phyloP scores from a whole-genome alignment of 2,888 invertebrate genomes.

The Philhelius pedissequus region DNA sequence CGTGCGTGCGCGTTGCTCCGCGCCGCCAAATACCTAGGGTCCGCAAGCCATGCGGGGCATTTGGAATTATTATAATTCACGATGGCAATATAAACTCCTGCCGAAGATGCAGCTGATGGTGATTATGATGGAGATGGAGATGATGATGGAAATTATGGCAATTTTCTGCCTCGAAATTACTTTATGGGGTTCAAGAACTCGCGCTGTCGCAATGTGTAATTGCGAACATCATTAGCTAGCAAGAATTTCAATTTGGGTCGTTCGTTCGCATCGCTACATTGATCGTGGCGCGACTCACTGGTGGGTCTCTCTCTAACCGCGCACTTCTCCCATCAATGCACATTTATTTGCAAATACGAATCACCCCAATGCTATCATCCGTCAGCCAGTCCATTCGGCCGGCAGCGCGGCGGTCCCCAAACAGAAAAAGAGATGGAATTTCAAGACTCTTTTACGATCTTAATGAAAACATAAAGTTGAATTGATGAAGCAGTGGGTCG shows the following conservation, averaged over 20 bases:
- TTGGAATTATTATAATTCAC: conserved; percentile 69
- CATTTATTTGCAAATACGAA: conserved; percentile 7
- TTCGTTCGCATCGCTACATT: background rate
- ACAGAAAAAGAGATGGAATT: conserved; percentile 1
- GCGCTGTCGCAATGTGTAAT: conserved; percentile 68
- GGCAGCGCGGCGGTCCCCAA: background rate
- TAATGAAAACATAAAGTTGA: conserved; percentile 55
- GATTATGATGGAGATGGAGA: conserved; percentile 67
- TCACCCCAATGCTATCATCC: background rate
- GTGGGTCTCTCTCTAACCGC: too few relatives aligned
- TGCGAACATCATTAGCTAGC: conserved; percentile 60
- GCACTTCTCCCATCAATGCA: too few relatives aligned
- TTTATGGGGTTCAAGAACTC: conserved; percentile 63
- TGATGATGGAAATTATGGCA: conserved; percentile 68
- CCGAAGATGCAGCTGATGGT: conserved; percentile 67
- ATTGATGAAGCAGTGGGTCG: background rate
- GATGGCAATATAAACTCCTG: conserved; percentile 65
- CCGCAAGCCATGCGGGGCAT: conserved; percentile 56
- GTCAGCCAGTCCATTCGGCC: background rate
- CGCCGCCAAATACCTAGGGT: conserved; percentile 24
- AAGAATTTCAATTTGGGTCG: conserved; percentile 60
- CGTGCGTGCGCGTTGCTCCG: conserved; percentile 38
- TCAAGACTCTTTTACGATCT: conserved; percentile 28
- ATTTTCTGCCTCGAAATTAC: conserved; percentile 65
- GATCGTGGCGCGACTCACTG: conserved; percentile 37